Percentiles rank a stretch among this genome's conserved stretches.
Conservation (phyloP, 2,797 vertebrate genomes). For the Bradypodion pumilum region DNA sequence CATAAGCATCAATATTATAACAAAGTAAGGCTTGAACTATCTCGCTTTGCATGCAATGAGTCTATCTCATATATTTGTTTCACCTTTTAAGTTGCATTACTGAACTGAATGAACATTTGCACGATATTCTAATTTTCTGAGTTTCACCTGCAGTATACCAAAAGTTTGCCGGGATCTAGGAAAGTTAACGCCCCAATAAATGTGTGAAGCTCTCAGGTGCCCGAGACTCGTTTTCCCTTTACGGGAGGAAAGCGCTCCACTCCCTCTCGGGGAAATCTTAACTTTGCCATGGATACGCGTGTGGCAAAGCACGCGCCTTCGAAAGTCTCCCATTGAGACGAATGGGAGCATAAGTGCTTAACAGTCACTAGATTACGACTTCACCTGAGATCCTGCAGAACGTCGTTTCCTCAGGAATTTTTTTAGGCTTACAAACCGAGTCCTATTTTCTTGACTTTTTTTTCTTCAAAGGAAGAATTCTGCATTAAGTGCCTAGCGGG, state of each 20-base stretch:
- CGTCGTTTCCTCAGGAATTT: too few relatives aligned
- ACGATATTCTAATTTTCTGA: too few relatives aligned
- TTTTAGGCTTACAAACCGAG: neutral
- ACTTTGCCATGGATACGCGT: neutral
- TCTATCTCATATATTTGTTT: too few relatives aligned
- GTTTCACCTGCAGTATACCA: too few relatives aligned
- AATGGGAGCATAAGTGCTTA: neutral
- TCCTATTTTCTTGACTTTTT: neutral
- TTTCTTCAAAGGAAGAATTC: neutral
- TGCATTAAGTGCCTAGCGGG: neutral
- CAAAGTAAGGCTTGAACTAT: too few relatives aligned
- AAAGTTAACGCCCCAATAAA: neutral
- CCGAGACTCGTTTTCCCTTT: neutral
- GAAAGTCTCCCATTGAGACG: neutral
- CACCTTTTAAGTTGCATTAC: too few relatives aligned
- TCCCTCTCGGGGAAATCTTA: neutral
- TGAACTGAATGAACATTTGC: too few relatives aligned
- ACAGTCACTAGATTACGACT: neutral
- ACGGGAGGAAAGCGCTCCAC: neutral
- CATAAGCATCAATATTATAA: too few relatives aligned
- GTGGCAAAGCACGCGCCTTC: neutral
- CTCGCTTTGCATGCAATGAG: too few relatives aligned
- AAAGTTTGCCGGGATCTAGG: too few relatives aligned
- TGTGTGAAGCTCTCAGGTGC: neutral
- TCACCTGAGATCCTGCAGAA: neutral